These are phyloP conservation scores for Gallinago media DNA, from an alignment of 2,113 vertebrate genomes.

Conservation along the genomic window DNA sequence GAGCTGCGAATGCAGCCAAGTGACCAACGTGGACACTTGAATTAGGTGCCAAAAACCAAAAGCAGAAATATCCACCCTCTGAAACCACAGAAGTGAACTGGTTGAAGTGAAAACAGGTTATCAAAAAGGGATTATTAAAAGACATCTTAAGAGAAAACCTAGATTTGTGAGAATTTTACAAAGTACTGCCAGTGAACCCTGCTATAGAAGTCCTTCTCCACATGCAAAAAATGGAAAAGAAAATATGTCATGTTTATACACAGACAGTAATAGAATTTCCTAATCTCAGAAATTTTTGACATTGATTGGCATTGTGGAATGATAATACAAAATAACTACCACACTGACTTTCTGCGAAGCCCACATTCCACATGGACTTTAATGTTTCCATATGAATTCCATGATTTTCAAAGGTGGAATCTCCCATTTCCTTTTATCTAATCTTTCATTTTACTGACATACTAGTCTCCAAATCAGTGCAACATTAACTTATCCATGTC, in stretches of 20 bases:
- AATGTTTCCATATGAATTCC: not conserved
- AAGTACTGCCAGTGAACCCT: not conserved
- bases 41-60: not conserved
- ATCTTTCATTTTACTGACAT: not conserved
- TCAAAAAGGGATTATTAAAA: not conserved
- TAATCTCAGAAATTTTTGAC: not conserved
- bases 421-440: not conserved
- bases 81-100: not conserved
- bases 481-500: not conserved
- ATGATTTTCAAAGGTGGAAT: not conserved
- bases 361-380: not conserved
- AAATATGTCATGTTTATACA: not conserved
- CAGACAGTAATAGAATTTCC: not conserved
- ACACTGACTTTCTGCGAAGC: not conserved
- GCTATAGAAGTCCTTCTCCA: not conserved
- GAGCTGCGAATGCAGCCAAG: not conserved
- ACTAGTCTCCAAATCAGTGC: not conserved
- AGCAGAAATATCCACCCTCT: not conserved
- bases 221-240: not conserved
- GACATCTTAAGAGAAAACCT: not conserved
- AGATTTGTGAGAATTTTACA: not conserved
- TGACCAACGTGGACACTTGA: not conserved
- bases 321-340: not conserved
- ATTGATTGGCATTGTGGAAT: not conserved
- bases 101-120: not conserved